These are phyloP conservation scores for Cnemophilus loriae DNA, from an alignment of 2,113 vertebrate species.

Conservation along the genomic window DNA sequence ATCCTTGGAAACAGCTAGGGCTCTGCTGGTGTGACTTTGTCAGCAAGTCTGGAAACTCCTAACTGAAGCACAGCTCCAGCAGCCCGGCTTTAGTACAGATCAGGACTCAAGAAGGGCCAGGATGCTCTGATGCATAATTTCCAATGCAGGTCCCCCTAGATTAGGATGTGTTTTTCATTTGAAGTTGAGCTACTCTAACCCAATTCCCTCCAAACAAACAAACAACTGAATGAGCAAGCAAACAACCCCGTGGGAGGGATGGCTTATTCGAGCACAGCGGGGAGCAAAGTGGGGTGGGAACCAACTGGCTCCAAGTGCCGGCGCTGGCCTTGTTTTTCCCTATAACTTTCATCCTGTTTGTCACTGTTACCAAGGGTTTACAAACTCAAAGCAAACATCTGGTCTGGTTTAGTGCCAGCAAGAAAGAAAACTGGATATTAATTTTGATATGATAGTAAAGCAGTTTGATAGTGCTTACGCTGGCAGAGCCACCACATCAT, in stretches of 20 bases:
- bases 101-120: not conserved
- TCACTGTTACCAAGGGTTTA: conserved; percentile 20
- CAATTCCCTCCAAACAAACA: conserved; percentile 17
- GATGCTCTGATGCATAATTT: conserved; percentile 10
- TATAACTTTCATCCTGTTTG: conserved; percentile 29
- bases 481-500: not conserved
- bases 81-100: not conserved
- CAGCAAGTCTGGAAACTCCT: conserved; percentile 13
- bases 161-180: conserved; percentile 29
- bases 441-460: conserved; percentile 40
- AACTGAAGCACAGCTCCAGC: not conserved
- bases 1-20: not conserved
- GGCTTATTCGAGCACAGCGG: not conserved
- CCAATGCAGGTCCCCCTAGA: not conserved
- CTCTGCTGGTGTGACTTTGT: not conserved
- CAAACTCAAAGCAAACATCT: conserved; percentile 39
- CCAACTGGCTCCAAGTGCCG: not conserved
- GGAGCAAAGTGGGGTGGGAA: not conserved
- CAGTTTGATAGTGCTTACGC: not conserved
- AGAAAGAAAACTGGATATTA: conserved; percentile 37
- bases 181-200: not conserved
- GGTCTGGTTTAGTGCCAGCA: conserved; percentile 4
- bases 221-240: not conserved
- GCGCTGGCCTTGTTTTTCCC: not conserved
- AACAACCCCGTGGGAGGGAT: not conserved